Base-by-base conservation (phyloP, 2,888 invertebrate species). In the Ochropacha duplaris region DNA sequence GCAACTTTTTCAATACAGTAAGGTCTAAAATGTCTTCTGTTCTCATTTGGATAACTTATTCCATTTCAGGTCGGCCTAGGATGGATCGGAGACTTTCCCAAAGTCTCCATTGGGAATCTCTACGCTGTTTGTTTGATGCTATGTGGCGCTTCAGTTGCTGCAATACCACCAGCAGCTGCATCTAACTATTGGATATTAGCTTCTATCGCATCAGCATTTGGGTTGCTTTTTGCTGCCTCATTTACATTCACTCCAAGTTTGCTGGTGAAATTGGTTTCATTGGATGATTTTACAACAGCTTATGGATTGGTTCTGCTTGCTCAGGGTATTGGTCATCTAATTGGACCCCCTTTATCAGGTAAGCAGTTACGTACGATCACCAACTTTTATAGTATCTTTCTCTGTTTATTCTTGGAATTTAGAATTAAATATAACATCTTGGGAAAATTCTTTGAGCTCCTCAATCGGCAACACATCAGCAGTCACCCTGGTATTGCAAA, bases 261-360 rank as follows among this genome's bases (percentile, higher is more conserved):
- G 72, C 90, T 98, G 67, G 97, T 98, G 50, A 96, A 97, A 77
- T 90, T 98, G 73, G 96, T 98, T 36, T 97, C 98, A 5, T 88
- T 99, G 79, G 98, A 98, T 80, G 95, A 97, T 68, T 98, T 99
- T 82, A 98, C 98, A 5, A 96, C 96, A 64, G 98, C 98, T 14
- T 99, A 98, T 84, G 99, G 99, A 19, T 87, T 99, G 71, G 95
- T 97, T 68, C 91, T 98, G 71, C 90, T 99, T 57, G 96, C 97
- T 61, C 98, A 99, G 87, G 99, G 99, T 14, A 95, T 99, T 62
- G 98, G 98, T 4, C 98, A 98, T 91, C 93, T 99, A 54, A 93
- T 97, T 62, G 99, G 99, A 55, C 99, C 99, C 8, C 98, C 98
- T 0, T 84, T 99, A 57, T 98, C 98, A 76, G 99, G 99, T 95